Evolutionary conservation across 2,113 vertebrate species (phyloP).

Genomic region (Setophaga coronata): DNA sequence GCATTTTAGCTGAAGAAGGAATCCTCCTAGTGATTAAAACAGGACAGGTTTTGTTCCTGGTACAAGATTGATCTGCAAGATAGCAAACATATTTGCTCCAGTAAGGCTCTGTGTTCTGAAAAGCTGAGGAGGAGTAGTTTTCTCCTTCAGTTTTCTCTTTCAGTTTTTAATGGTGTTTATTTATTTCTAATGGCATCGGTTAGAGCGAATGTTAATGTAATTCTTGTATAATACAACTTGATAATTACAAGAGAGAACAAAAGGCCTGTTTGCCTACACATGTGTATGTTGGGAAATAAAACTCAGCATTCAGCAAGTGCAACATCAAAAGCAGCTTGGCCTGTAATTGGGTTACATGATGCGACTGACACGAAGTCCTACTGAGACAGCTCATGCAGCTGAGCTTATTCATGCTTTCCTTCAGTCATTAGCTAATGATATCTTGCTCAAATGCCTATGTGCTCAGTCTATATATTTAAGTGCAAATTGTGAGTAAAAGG

Average conservation of each 20-base stretch:
- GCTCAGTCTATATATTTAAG: conserved; percentile 28
- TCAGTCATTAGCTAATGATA: conserved; percentile 55
- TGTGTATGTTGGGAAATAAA: conserved; percentile 7
- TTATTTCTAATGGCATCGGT: neutral
- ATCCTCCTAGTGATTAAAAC: neutral
- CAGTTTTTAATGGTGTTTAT: neutral
- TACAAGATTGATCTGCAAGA: neutral
- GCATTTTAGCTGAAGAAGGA: neutral
- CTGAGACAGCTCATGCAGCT: conserved; percentile 31
- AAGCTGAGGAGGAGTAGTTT: neutral
- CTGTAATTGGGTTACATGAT: conserved; percentile 38
- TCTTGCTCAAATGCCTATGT: neutral
- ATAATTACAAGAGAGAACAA: conserved; percentile 48
- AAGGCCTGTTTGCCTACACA: neutral
- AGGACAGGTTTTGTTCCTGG: neutral
- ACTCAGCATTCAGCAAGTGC: neutral
- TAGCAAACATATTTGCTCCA: neutral
- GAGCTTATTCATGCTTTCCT: conserved; percentile 14
- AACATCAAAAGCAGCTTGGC: conserved; percentile 43
- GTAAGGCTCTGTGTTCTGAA: neutral
- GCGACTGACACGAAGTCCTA: neutral
- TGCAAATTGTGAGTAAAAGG: neutral
- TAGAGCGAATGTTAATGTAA: neutral
- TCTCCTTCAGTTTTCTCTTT: neutral
- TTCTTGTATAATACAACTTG: neutral